These are phyloP conservation scores for Xanthorhoe designata DNA, from an alignment of 2,888 invertebrate species.

Conservation along the genomic window DNA sequence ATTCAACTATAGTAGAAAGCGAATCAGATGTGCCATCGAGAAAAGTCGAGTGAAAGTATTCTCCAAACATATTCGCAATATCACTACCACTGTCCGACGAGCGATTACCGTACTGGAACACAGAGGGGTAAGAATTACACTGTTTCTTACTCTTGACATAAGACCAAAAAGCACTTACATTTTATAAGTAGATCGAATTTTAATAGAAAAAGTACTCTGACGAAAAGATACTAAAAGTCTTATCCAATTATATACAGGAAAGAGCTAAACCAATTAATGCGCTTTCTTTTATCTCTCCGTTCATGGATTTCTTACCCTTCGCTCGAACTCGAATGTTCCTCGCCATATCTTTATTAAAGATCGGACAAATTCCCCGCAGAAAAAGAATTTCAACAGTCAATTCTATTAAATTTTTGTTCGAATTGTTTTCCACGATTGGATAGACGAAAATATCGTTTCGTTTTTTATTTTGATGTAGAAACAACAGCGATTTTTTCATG, in stretches of 20 bases:
- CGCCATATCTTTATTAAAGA: conserved; percentile 36
- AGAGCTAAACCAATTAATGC: conserved; percentile 30
- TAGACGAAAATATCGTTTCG: conserved; percentile 18
- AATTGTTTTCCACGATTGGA: conserved; percentile 36
- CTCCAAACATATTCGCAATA: too few species aligned
- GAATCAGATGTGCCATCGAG: too few species aligned
- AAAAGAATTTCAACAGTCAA: conserved; percentile 34
- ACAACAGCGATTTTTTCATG: neutral
- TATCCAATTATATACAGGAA: conserved; percentile 24
- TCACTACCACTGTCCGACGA: too few species aligned
- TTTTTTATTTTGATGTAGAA: conserved; percentile 1
- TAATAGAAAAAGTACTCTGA: too few species aligned
- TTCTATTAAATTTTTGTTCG: conserved; percentile 48
- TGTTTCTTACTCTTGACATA: too few species aligned
- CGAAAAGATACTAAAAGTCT: conserved; percentile 5
- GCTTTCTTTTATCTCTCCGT: conserved; percentile 27
- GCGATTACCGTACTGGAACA: too few species aligned
- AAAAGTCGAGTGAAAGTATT: too few species aligned
- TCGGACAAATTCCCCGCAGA: conserved; percentile 31
- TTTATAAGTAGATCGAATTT: too few species aligned
- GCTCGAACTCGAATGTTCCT: conserved; percentile 28
- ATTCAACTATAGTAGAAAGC: too few species aligned
- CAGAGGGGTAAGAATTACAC: too few species aligned
- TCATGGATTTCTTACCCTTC: conserved; percentile 30
- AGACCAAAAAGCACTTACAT: too few species aligned